Evolutionary conservation across 2,113 vertebrate genomes (phyloP), one percentile per base, ranked within the genome.

Genomic region (Trematomus loennbergii): DNA sequence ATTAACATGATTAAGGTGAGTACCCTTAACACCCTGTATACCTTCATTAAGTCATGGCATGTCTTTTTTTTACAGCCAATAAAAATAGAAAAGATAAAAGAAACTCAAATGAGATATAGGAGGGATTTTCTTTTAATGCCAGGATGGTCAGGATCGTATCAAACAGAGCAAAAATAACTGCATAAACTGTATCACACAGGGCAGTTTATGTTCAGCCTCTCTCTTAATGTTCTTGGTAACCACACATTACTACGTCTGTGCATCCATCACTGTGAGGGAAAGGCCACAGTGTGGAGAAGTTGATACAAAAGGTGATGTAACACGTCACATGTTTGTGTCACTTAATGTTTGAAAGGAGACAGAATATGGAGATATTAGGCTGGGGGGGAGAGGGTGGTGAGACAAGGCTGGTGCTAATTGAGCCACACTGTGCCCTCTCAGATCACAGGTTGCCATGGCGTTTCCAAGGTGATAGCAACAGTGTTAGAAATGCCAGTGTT

Each of bases 381-480:
- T 79, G 88, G 77, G 16, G 33, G 78, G 33, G 78, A 66, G 82
- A 88, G 82, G 45, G 79, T 11, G 63, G 66, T 50, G 73, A 85
- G 88, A 86, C 79, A 67, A 70, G 67, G 33, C 88, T 78, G 82
- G 82, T 89, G 88, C 89, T 94, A 93, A 95, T 92, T 94, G 92
- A 92, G 92, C 92, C 91, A 86, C 87, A 81, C 79, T 64, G 83
- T 85, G 89, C 90, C 88, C 91, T 87, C 88, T 89, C 86, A 74
- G 87, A 92, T 90, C 87, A 87, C 90, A 90, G 86, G 91, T 92
- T 93, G 92, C 92, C 85, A 93, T 93, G 91, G 91, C 59, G 89
- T 94, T 86, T 90, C 92, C 89, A 88, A 85, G 91, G 90, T 88
- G 88, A 93, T 83, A 75, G 83, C 76, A 89, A 90, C 81, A 84